Evolutionary conservation across 2,888 invertebrate genomes (phyloP).

Genomic region (Pyrgus malvae): DNA sequence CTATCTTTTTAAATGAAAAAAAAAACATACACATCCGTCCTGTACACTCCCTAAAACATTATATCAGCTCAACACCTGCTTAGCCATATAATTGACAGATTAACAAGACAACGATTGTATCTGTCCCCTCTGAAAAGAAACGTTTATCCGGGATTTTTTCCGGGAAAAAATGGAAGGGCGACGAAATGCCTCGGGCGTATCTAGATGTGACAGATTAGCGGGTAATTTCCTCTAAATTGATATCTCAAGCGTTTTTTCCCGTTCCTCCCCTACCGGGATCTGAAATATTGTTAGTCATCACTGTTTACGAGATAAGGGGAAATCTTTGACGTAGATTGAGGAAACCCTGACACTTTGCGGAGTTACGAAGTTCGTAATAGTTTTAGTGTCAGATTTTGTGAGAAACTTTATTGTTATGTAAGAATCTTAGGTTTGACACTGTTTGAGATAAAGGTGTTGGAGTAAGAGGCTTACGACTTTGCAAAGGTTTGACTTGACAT

Average conservation of each 20-base stretch:
- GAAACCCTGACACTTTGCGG: conserved; percentile 22
- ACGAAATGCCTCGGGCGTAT: conserved; percentile 63
- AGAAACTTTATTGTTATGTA: conserved; percentile 2
- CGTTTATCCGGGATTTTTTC: conserved; percentile 45
- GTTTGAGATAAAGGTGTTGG: not conserved
- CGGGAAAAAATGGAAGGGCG: conserved; percentile 59
- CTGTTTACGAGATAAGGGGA: conserved; percentile 48
- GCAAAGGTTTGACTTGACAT: no score
- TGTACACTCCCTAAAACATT: no score
- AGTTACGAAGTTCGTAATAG: conserved; percentile 18
- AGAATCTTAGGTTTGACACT: conserved; percentile 10
- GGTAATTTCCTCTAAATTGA: conserved; percentile 78
- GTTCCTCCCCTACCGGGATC: conserved; percentile 41
- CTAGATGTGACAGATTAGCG: conserved; percentile 79
- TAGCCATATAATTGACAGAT: conserved; percentile 67
- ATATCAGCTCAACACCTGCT: conserved; percentile 45
- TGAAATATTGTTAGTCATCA: conserved; percentile 69
- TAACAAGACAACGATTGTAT: conserved; percentile 66
- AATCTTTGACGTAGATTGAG: conserved; percentile 58
- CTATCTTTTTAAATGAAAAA: no score
- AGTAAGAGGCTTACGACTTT: not conserved
- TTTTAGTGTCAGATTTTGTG: conserved; percentile 24
- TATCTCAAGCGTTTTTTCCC: conserved; percentile 69
- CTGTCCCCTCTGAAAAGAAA: conserved; percentile 44
- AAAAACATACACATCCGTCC: no score